Conservation (phyloP, 2,888 invertebrate genomes). For the Escarpia spicata region DNA sequence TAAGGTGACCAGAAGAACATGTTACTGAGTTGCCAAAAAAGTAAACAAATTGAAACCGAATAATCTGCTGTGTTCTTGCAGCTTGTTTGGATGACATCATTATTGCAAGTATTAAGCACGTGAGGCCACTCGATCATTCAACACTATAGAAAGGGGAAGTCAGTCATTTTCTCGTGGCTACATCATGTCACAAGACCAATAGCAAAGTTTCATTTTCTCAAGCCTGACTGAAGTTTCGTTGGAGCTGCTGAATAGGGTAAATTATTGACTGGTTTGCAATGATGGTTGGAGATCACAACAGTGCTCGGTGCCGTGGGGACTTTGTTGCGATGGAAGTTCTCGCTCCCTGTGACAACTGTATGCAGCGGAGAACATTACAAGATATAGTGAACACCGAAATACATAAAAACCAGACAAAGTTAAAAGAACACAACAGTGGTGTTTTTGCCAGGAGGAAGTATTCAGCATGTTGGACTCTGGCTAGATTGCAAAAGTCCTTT, state of each 20-base stretch:
- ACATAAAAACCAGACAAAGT: background rate
- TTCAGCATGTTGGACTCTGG: background rate
- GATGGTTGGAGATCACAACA: background rate
- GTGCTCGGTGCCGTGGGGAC: background rate
- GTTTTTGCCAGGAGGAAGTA: background rate
- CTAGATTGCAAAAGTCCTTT: background rate
- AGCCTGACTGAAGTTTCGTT: background rate
- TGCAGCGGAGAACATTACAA: background rate
- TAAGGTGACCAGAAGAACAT: background rate
- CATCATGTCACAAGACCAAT: background rate
- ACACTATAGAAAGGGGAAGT: background rate
- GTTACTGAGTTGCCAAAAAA: background rate
- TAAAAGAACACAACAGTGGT: background rate
- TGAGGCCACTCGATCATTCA: background rate
- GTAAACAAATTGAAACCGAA: background rate
- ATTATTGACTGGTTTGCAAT: background rate
- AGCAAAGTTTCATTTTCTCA: background rate
- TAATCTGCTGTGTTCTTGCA: background rate
- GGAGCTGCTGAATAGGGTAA: background rate
- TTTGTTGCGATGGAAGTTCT: background rate
- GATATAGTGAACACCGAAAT: background rate
- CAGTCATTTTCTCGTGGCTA: background rate
- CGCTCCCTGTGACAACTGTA: background rate
- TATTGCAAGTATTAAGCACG: background rate
- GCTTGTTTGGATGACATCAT: background rate